phyloP scores from a whole-genome alignment of 2,113 vertebrate species.

The Leucopsar rothschildi region DNA sequence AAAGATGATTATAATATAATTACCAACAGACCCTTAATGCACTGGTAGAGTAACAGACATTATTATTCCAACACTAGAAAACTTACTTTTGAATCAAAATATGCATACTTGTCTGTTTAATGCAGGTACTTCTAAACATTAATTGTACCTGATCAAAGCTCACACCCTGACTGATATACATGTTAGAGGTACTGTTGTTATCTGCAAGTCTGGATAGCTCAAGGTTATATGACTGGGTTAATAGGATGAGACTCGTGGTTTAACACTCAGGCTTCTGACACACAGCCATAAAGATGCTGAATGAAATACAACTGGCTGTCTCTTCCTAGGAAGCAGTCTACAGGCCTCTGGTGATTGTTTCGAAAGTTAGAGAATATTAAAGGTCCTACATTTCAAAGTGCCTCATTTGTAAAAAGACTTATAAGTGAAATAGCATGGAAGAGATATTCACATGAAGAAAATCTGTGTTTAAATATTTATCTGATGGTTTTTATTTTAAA shows the following conservation, averaged over 20 bases:
- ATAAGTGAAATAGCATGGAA: conserved; percentile 22
- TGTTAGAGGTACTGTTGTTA: conserved; percentile 19
- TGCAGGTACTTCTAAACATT: background rate
- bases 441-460: conserved; percentile 30
- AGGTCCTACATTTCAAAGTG: conserved; percentile 33
- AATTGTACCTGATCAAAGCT: background rate
- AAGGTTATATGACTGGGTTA: conserved; percentile 71
- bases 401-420: conserved; percentile 38
- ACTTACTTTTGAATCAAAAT: background rate
- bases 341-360: conserved; percentile 56
- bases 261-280: conserved; percentile 63
- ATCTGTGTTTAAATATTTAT: conserved; percentile 61
- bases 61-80: background rate
- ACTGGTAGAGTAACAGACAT: background rate
- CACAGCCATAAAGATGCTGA: conserved; percentile 50
- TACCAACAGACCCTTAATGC: background rate
- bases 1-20: background rate
- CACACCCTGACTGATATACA: conserved; percentile 1
- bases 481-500: conserved; percentile 57
- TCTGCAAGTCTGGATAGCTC: conserved; percentile 57
- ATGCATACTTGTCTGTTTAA: background rate
- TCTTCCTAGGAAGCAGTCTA: conserved; percentile 31
- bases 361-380: conserved; percentile 60
- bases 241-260: conserved; percentile 62
- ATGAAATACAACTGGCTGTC: conserved; percentile 60